Base-by-base conservation (phyloP, 1,140 invertebrate genomes). In the Ostrea edulis region DNA sequence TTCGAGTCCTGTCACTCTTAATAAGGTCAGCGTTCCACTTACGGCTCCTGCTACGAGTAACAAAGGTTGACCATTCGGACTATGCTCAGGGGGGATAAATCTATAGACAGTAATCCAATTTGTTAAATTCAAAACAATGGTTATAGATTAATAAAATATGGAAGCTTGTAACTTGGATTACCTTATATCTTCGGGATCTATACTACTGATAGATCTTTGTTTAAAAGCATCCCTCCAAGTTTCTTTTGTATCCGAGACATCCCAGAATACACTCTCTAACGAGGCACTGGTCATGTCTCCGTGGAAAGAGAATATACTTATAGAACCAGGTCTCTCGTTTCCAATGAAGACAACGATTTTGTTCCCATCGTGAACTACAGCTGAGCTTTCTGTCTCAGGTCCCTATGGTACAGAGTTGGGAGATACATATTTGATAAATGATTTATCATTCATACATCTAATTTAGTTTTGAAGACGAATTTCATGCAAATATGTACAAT, bases 151-250 rank as follows among this genome's bases (percentile, higher is more conserved):
- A 44, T 44, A 1, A 44, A 44, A 44, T 44, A 44, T 44, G 35
- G 35, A 44, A 44, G 5, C 2, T 44, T 44, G 1, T 44, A 62
- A 20, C 20, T 20, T 20, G 17, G 68, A 12, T 84, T 82, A 88
- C 87, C 35, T 85, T 29, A 89, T 71, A 68, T 89, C 88, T 14
- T 89, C 88, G 5, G 88, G 86, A 82, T 89, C 88, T 8, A 85
- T 71, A 25, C 85, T 68, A 82, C 68, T 87, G 11, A 87, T n/a
- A 53, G 85, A 20, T 58, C 84, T 25, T 65, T 77, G 51, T n/a
- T 87, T 29, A 68, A 82, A 89, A 2, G 83, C 17, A 11, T 85
- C 54, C 2, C 35, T 51, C 83, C 83, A 89, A 2, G 86, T 85
- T 29, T 58, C 88, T 22, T 81, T 54, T 52, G 68, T 54, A n/a